Conservation (phyloP, 2,113 vertebrate genomes). For the Zootoca vivipara region DNA sequence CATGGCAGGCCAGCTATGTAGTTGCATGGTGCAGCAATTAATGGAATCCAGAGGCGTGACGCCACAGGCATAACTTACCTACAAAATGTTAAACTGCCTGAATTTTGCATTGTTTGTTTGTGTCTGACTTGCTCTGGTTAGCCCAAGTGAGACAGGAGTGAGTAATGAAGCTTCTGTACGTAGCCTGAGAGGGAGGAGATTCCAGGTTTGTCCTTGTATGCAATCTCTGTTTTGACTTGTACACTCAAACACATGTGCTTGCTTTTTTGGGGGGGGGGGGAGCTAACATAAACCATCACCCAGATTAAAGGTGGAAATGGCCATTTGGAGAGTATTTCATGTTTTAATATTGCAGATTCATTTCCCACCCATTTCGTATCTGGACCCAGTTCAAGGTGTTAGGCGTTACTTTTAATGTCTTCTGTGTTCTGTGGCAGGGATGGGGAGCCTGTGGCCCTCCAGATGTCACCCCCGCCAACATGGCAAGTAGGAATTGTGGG, state of each 20-base stretch:
- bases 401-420: not conserved
- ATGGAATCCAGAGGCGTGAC: not conserved
- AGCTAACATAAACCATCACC: not conserved
- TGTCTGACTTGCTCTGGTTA: not conserved
- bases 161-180: not conserved
- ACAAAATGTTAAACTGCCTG: not conserved
- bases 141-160: not conserved
- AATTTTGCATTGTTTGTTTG: not conserved
- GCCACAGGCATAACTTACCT: not conserved
- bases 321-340: no score
- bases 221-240: not conserved
- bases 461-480: no score
- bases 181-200: not conserved
- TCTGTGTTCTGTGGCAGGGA: not conserved
- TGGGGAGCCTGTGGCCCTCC: no score
- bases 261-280: not conserved
- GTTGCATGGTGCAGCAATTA: rapidly evolving
- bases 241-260: not conserved
- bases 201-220: no score
- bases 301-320: no score
- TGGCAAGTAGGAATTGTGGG: no score
- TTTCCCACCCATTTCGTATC: not conserved
- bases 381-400: not conserved
- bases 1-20: rapidly evolving
- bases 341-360: not conserved